Conservation (phyloP, 2,113 vertebrate genomes). For the Shinisaurus crocodilurus region DNA sequence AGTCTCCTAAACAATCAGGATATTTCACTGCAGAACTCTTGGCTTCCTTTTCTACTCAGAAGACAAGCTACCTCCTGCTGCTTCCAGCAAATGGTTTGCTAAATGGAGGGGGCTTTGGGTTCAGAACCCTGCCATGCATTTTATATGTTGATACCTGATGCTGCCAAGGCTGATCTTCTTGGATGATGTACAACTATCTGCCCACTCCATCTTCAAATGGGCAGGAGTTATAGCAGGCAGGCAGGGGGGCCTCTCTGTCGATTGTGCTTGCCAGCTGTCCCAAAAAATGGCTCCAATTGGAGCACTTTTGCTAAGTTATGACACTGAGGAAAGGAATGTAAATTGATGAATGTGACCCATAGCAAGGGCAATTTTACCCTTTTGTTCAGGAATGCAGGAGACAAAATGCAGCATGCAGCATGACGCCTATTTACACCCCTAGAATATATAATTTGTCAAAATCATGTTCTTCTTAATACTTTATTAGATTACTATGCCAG, state of each 20-base stretch:
- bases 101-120: slow-evolving; percentile 12
- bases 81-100: slow-evolving; percentile 33
- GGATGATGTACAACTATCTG: slow-evolving; percentile 3
- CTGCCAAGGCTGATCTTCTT: slow-evolving; percentile 38
- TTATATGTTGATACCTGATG: not conserved
- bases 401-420: slow-evolving; percentile 57
- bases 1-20: not conserved
- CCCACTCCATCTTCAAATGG: slow-evolving; percentile 20
- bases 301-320: slow-evolving; percentile 48
- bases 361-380: slow-evolving; percentile 66
- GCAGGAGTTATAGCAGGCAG: slow-evolving; percentile 49
- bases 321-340: slow-evolving; percentile 20
- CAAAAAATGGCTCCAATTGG: slow-evolving; percentile 49
- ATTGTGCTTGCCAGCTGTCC: slow-evolving; percentile 70
- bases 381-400: slow-evolving; percentile 44
- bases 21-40: not conserved
- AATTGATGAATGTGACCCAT: slow-evolving; percentile 51
- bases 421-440: slow-evolving; percentile 47
- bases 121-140: slow-evolving; percentile 40
- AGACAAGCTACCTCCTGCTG: slow-evolving; percentile 37
- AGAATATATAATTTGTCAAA: slow-evolving; percentile 74
- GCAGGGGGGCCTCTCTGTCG: slow-evolving; percentile 51
- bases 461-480: slow-evolving; percentile 67
- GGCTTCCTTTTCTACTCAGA: not conserved
- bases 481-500: slow-evolving; percentile 61